Base-by-base conservation (phyloP, 1,140 invertebrate genomes). In the Drusus annulatus region DNA sequence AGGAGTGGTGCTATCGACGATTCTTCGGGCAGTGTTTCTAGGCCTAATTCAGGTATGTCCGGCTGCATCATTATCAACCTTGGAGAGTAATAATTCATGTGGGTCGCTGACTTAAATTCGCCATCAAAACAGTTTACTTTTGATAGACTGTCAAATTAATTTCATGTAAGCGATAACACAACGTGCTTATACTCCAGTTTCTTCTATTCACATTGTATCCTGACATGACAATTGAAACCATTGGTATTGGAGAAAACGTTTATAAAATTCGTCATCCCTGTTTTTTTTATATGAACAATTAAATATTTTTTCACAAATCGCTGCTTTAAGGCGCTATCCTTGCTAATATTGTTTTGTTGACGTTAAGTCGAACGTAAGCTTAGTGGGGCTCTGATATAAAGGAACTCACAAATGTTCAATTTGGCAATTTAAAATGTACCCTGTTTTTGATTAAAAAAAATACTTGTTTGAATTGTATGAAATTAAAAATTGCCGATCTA, bases 1-100 rank as follows among this genome's bases (percentile, higher is more conserved):
- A 93, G 94, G 87, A 94, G 94, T 88, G 93, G 93, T 86, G 93
- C 93, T 79, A 93, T 94, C 84, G 94, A 94, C 85, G 93, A 94
- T 84, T 94, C 93, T 73, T 94, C 94, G 36, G 94, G 93, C 81
- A 94, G 94, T 86, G 92, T 94, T 83, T 94, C 94, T 83, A 92
- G 94, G 87, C 93, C 93, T 80, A 92, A 92, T 90, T 93, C 93
- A 89, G 93, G 94, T 94, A 90, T 89, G 89, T 86, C 85, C 84
- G 84, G 71, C 84, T 84, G 69, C 56, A 71, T 69, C 69, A 21
- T 77, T 80, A 74, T 80, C 62, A 82, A 81, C 80, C 76, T 81
- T 77, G 79, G 56, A 76, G 28, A 76, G 28, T 45, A 45, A 45
- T 45, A 45, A 56, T 62, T 65, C 45, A 76, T 83, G 69, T 77